phyloP scores from a whole-genome alignment of 2,113 vertebrate species.

The Salvelinus alpinus region DNA sequence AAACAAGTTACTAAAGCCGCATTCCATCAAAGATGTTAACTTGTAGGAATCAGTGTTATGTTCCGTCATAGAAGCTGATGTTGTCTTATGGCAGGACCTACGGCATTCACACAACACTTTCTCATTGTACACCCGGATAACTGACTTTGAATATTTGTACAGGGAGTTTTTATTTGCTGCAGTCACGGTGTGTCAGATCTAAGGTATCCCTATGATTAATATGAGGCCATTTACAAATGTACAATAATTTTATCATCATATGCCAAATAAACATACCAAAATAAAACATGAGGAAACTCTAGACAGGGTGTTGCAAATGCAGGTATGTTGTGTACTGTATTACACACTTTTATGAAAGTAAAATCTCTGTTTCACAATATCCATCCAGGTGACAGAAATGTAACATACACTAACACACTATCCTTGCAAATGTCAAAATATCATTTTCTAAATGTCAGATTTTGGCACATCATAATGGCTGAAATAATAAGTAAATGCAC shows the following conservation, averaged over 20 bases:
- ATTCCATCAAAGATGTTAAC: background rate
- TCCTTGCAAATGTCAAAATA: background rate
- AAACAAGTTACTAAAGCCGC: background rate
- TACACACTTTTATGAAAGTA: background rate
- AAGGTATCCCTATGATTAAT: background rate
- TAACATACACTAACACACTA: background rate
- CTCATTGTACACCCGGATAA: background rate
- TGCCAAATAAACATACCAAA: background rate
- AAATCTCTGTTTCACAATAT: background rate
- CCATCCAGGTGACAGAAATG: background rate
- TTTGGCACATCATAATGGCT: no score
- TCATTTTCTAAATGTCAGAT: no score
- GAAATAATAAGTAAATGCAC: no score
- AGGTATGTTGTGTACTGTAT: no score
- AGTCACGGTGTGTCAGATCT: background rate
- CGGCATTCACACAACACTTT: background rate
- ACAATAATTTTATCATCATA: background rate
- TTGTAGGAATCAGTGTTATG: background rate
- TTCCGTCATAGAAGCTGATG: background rate
- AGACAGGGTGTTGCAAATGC: no score
- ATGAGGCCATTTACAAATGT: background rate
- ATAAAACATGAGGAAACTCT: no score
- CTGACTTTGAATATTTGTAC: conserved; percentile 39
- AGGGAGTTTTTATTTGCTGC: conserved; percentile 52
- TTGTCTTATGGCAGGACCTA: background rate